phyloP scores from a whole-genome alignment of 2,888 invertebrate genomes.

The Chrysolina oricalcia region DNA sequence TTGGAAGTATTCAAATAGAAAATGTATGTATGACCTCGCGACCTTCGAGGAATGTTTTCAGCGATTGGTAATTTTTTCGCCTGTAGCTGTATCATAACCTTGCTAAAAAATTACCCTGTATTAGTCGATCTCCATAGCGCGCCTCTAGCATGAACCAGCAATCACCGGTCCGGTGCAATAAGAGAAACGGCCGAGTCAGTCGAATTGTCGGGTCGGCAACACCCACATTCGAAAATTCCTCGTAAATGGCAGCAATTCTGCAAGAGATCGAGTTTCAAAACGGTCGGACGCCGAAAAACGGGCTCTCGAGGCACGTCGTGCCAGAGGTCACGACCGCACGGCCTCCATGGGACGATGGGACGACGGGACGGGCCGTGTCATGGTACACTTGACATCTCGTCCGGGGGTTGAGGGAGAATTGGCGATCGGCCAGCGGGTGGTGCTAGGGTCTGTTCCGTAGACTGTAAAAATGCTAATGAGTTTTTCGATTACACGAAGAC shows the following conservation, averaged over 20 bases:
- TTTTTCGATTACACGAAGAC: neutral
- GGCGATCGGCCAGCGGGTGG: neutral
- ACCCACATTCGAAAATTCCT: constrained; percentile 45
- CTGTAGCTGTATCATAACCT: too few relatives aligned
- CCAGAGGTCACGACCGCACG: constrained; percentile 30
- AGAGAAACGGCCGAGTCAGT: constrained; percentile 31
- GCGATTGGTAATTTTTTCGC: too few relatives aligned
- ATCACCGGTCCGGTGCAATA: constrained; percentile 18
- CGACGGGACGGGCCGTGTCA: neutral
- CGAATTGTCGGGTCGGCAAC: constrained; percentile 41
- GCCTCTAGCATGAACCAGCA: constrained; percentile 5
- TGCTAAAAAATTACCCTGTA: neutral
- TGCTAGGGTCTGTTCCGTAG: neutral
- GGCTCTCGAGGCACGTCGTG: constrained; percentile 34
- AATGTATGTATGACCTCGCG: too few relatives aligned
- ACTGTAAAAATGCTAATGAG: neutral
- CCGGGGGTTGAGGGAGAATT: neutral
- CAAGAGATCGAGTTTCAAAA: constrained; percentile 34
- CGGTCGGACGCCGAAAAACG: constrained; percentile 35
- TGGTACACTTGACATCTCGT: constrained; percentile 10
- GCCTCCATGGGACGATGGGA: neutral
- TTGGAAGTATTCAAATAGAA: too few relatives aligned
- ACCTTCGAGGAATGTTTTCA: too few relatives aligned
- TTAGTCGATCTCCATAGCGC: constrained; percentile 2
- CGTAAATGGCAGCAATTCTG: constrained; percentile 40